phyloP scores from a whole-genome alignment of 1,140 invertebrate species.

The Venturia canescens region DNA sequence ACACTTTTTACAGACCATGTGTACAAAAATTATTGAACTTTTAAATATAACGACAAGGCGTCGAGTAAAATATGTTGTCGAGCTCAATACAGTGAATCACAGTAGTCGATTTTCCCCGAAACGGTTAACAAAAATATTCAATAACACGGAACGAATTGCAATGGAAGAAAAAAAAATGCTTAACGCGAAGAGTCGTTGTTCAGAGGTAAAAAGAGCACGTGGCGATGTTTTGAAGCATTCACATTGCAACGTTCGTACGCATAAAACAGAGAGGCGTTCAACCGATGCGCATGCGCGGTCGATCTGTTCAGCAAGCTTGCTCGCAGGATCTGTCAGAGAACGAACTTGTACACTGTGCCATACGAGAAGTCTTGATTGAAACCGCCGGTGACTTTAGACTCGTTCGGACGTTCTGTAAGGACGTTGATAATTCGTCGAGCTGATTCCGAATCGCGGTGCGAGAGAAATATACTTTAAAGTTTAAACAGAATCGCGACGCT shows the following conservation, averaged over 20 bases:
- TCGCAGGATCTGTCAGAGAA: conserved; percentile 50
- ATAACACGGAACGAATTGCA: too few species aligned
- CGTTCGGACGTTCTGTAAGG: conserved; percentile 30
- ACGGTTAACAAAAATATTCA: too few species aligned
- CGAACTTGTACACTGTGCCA: conserved; percentile 39
- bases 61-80: too few species aligned
- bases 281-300: conserved; percentile 50
- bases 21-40: too few species aligned
- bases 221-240: conserved; percentile 50
- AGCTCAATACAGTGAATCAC: too few species aligned
- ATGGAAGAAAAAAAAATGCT: neutral
- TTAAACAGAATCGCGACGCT: neutral
- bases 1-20: too few species aligned
- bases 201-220: conserved; percentile 50
- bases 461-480: neutral
- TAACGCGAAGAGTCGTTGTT: neutral
- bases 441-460: neutral
- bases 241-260: conserved; percentile 56
- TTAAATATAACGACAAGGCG: too few species aligned
- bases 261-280: conserved; percentile 44
- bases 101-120: too few species aligned
- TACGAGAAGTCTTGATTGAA: conserved; percentile 28
- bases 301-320: conserved; percentile 47
- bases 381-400: conserved; percentile 46
- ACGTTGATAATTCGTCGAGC: conserved; percentile 2